Percentiles rank a stretch among this genome's conserved stretches.
Evolutionary conservation across 2,888 invertebrate genomes (phyloP).

Genomic region (Chrysotoxum bicinctum): DNA sequence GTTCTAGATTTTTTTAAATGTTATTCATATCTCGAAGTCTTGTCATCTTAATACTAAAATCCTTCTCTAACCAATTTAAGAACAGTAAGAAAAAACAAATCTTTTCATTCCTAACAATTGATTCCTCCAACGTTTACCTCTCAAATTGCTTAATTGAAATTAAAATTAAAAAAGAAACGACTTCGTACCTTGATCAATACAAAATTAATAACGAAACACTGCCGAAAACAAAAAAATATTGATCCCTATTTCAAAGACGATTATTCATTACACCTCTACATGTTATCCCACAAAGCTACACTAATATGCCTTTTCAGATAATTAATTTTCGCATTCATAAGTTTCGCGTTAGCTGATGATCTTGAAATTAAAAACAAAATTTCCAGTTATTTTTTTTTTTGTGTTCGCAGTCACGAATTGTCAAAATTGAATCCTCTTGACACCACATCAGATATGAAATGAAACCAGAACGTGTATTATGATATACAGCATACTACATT

Average conservation of each 20-base stretch:
- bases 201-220: not conserved
- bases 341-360: slow-evolving; percentile 3
- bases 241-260: not conserved
- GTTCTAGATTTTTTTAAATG: too few relatives aligned
- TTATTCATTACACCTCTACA: not conserved
- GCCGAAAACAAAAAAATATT: not conserved
- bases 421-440: slow-evolving; percentile 12
- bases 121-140: too few relatives aligned
- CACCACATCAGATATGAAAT: slow-evolving; percentile 2
- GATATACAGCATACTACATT: not conserved
- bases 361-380: not conserved
- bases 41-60: too few relatives aligned
- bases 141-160: not conserved
- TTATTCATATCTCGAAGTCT: too few relatives aligned
- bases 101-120: too few relatives aligned
- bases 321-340: slow-evolving; percentile 45
- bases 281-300: slow-evolving; percentile 29
- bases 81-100: too few relatives aligned
- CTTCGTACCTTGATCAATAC: not conserved
- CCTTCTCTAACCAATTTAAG: too few relatives aligned
- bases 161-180: not conserved
- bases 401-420: not conserved
- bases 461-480: not conserved
- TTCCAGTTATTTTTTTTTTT: not conserved
- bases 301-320: slow-evolving; percentile 54